These are phyloP conservation scores for Henicopernis longicauda DNA, from an alignment of 2,113 vertebrate species.

Conservation along the genomic window DNA sequence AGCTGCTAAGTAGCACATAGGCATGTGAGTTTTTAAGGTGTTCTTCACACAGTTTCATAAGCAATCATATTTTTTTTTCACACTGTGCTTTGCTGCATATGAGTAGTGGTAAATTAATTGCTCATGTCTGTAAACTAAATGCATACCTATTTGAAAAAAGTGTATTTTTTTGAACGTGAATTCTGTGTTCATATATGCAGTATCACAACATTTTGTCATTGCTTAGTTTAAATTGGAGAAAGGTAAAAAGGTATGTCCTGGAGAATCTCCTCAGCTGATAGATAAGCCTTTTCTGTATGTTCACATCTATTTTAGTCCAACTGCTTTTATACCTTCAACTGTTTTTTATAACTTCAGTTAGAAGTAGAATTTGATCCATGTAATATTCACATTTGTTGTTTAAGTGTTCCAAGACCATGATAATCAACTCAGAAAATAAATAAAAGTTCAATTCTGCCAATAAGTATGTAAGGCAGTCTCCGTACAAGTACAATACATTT, in stretches of 20 bases:
- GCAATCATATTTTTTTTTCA: neutral
- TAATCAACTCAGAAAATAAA: neutral
- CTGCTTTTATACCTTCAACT: neutral
- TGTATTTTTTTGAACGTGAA: neutral
- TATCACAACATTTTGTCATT: neutral
- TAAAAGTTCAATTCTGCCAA: neutral
- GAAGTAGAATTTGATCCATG: neutral
- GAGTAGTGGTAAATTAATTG: neutral
- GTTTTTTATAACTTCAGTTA: neutral
- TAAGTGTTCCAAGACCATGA: neutral
- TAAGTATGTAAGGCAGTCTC: neutral
- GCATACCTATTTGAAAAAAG: neutral
- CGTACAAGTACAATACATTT: neutral
- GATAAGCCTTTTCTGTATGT: neutral
- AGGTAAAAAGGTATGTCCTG: neutral
- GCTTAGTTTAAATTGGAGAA: neutral
- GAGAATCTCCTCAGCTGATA: neutral
- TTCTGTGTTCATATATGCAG: neutral
- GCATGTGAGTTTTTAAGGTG: neutral
- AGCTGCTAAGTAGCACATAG: neutral
- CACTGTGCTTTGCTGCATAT: neutral
- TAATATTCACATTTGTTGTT: neutral
- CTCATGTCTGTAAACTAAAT: neutral
- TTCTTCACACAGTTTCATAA: neutral
- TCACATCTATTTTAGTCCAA: neutral